phyloP scores from a whole-genome alignment of 1,140 invertebrate species.

The Drosophila kepulauana region DNA sequence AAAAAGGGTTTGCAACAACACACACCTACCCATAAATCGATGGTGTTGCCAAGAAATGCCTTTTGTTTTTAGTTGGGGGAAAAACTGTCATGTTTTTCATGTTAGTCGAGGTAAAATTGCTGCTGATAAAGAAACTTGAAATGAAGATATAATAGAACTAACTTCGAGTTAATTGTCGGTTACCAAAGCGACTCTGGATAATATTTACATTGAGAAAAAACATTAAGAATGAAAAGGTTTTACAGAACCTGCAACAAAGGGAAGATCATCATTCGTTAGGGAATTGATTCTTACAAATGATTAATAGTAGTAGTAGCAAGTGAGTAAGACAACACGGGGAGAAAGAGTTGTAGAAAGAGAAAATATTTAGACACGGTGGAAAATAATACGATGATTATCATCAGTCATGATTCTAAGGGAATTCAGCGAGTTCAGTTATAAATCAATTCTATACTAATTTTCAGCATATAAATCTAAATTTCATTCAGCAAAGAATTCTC shows the following conservation, averaged over 20 bases:
- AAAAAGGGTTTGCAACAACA: constrained; percentile 34
- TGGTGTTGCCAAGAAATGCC: constrained; percentile 65
- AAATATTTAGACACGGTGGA: not conserved
- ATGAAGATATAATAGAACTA: constrained; percentile 47
- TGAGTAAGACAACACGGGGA: not conserved
- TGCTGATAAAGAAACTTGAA: constrained; percentile 36
- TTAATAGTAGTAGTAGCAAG: not conserved
- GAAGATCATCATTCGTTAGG: constrained; percentile 13
- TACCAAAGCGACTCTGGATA: constrained; percentile 19
- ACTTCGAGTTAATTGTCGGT: constrained; percentile 37
- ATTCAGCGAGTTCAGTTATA: too few relatives aligned
- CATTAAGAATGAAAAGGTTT: constrained; percentile 7
- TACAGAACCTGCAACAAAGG: constrained; percentile 1
- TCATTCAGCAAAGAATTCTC: not conserved
- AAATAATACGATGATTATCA: not conserved
- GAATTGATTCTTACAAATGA: constrained; percentile 4
- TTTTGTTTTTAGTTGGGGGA: constrained; percentile 47
- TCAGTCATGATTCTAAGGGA: not conserved
- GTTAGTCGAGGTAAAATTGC: constrained; percentile 43
- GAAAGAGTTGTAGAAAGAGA: not conserved
- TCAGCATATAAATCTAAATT: not conserved
- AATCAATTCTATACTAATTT: too few relatives aligned
- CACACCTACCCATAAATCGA: constrained; percentile 57
- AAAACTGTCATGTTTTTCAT: constrained; percentile 76
- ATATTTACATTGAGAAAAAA: constrained; percentile 24